phyloP scores from a whole-genome alignment of 1,140 invertebrate species.

The Linepithema humile region DNA sequence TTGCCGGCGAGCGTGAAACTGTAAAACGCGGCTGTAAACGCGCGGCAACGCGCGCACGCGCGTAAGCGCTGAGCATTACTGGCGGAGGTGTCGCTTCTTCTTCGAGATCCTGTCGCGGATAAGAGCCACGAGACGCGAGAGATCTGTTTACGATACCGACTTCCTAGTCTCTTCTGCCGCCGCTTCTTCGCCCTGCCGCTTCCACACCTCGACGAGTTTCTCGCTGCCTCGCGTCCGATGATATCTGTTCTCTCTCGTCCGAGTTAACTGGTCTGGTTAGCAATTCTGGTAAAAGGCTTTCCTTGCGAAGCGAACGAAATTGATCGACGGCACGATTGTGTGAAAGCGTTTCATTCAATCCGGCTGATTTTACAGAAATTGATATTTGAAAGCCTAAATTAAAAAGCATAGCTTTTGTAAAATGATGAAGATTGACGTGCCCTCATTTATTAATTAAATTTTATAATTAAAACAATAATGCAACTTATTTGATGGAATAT shows the following conservation, averaged over 20 bases:
- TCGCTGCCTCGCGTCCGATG: not conserved
- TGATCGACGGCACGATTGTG: not conserved
- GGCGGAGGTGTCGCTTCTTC: slow-evolving; percentile 11
- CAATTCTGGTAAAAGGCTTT: slow-evolving; percentile 16
- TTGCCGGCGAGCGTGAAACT: not conserved
- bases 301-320: not conserved
- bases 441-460: not conserved
- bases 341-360: not conserved
- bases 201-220: slow-evolving; percentile 2
- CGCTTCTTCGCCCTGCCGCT: not conserved
- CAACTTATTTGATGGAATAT: not conserved
- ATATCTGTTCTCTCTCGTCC: slow-evolving; percentile 15
- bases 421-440: not conserved
- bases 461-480: not conserved
- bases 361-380: not conserved
- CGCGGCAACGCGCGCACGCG: not conserved
- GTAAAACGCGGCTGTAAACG: slow-evolving; percentile 17
- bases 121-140: not conserved
- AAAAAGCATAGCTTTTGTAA: not conserved
- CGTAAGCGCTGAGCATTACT: no score
- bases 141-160: slow-evolving; percentile 43
- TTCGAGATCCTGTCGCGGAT: slow-evolving; percentile 35
- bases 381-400: not conserved
- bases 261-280: not conserved
- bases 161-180: slow-evolving; percentile 7